Evolutionary conservation across 2,113 vertebrate species (phyloP).

Genomic region (Ptychochromis oligacanthus): DNA sequence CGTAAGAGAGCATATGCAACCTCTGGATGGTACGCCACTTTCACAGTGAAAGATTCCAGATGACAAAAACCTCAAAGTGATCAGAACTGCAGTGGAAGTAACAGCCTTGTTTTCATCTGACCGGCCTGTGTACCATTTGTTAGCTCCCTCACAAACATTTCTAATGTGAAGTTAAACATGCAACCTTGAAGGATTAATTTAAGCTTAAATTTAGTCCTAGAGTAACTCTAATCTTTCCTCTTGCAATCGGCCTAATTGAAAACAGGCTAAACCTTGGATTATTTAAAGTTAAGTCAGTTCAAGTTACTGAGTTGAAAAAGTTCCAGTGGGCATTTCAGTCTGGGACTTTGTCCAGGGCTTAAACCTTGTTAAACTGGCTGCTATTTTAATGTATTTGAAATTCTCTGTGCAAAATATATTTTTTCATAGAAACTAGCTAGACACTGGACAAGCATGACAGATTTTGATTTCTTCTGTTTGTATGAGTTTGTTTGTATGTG

Average conservation of each 20-base stretch:
- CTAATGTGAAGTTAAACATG: neutral
- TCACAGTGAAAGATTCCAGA: neutral
- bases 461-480: too few relatives aligned
- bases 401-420: too few relatives aligned
- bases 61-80: neutral
- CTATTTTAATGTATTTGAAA: too few relatives aligned
- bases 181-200: neutral
- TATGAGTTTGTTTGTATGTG: neutral
- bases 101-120: neutral
- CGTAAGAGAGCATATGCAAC: neutral
- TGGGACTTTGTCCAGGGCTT: too few relatives aligned
- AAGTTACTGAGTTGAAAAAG: neutral
- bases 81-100: neutral
- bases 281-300: neutral
- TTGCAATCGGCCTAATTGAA: neutral
- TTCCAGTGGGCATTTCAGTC: neutral
- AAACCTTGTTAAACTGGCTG: too few relatives aligned
- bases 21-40: neutral
- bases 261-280: neutral
- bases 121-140: neutral
- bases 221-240: neutral
- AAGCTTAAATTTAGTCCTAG: neutral
- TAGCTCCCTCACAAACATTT: neutral
- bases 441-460: too few relatives aligned
- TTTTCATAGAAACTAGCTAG: too few relatives aligned